Percentiles rank a stretch among this genome's conserved stretches.
Conservation (phyloP, 2,888 invertebrate species). For the Tinea pellionella region DNA sequence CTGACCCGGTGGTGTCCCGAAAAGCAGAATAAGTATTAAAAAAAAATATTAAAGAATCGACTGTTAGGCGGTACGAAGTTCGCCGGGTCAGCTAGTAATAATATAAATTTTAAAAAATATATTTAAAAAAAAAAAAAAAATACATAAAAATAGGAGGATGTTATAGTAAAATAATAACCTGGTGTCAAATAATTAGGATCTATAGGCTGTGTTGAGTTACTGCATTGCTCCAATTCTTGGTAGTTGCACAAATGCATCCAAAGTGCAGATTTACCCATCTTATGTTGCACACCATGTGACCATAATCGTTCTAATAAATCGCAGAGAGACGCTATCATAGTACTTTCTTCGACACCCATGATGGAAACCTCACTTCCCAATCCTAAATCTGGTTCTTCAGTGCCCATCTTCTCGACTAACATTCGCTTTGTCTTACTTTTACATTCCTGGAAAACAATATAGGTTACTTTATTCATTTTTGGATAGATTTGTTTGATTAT, state of each 20-base stretch:
- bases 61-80: too few species aligned
- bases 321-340: conserved; percentile 96
- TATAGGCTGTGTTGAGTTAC: conserved; percentile 60
- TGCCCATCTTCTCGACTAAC: conserved; percentile 98
- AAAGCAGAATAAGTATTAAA: too few species aligned
- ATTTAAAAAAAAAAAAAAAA: too few species aligned
- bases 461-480: too few species aligned
- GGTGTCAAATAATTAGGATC: conserved; percentile 67
- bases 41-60: too few species aligned
- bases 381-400: conserved; percentile 94
- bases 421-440: conserved; percentile 97
- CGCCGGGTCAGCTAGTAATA: too few species aligned
- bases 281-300: conserved; percentile 96
- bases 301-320: conserved; percentile 97
- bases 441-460: conserved; percentile 73
- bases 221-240: conserved; percentile 83
- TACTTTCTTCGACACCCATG: conserved; percentile 92
- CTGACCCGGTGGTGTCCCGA: too few species aligned
- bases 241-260: conserved; percentile 96
- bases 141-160: too few species aligned
- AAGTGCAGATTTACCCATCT: conserved; percentile 96
- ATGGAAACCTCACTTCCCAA: conserved; percentile 82
- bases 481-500: too few species aligned
- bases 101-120: too few species aligned
- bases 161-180: conserved; percentile 41